Evolutionary conservation across 2,113 vertebrate species (phyloP).

Genomic region (Carlito syrichta): DNA sequence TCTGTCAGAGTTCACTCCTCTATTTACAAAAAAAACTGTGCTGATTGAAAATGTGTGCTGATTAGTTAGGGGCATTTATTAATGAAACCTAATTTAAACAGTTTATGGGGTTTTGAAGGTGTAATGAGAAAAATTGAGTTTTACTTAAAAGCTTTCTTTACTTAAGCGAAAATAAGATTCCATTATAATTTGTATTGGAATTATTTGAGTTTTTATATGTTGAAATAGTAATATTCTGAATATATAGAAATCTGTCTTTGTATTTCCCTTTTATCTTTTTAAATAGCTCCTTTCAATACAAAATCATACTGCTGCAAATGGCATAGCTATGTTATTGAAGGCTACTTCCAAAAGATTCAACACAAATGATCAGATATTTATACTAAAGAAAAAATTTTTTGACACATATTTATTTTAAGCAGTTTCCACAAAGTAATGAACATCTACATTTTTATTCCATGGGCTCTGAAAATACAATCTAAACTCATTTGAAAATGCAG

Average conservation of each 20-base stretch:
- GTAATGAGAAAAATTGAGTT: background rate
- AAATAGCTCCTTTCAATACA: background rate
- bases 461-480: background rate
- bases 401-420: background rate
- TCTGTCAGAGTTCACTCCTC: background rate
- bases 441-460: background rate
- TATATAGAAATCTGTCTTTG: background rate
- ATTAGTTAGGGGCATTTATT: background rate
- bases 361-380: conserved; percentile 28
- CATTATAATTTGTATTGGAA: background rate
- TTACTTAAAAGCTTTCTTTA: conserved; percentile 18
- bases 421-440: background rate
- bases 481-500: conserved; percentile 1
- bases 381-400: background rate
- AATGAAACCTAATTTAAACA: conserved; percentile 29
- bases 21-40: background rate
- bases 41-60: background rate
- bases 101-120: background rate
- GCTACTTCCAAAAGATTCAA: background rate
- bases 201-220: background rate
- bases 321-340: background rate
- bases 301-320: background rate
- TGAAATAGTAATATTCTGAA: conserved; percentile 8
- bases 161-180: conserved; percentile 8
- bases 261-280: background rate